Evolutionary conservation across 2,113 vertebrate species (phyloP).

Genomic region (Puma concolor): DNA sequence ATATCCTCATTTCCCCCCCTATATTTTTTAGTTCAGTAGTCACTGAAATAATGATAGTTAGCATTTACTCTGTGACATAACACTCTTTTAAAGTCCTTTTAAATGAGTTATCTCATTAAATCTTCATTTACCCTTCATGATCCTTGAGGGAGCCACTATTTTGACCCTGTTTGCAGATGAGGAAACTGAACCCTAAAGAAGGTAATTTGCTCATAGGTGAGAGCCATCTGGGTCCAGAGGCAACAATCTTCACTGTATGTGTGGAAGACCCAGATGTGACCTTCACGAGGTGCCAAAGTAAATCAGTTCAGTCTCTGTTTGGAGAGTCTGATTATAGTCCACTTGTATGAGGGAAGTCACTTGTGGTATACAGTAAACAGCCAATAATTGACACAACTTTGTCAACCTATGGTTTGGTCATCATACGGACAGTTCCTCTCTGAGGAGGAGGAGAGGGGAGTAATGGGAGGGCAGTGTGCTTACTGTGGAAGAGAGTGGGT

Average conservation of each 20-base stretch:
- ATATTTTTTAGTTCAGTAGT: not conserved
- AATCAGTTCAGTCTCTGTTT: not conserved
- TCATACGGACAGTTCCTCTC: not conserved
- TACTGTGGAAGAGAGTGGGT: not conserved
- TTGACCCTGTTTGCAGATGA: not conserved
- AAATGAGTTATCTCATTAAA: not conserved
- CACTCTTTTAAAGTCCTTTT: not conserved
- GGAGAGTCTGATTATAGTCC: not conserved
- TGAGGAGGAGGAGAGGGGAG: not conserved
- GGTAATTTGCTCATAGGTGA: not conserved
- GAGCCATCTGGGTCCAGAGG: not conserved
- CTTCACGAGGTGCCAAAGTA: not conserved
- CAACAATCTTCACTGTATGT: fast-evolving
- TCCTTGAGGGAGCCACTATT: not conserved
- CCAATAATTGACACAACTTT: not conserved
- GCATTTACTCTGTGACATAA: not conserved
- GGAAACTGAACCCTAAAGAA: not conserved
- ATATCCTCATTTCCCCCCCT: not conserved
- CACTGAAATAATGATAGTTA: not conserved
- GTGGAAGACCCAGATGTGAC: not conserved
- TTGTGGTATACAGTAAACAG: not conserved
- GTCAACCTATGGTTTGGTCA: not conserved
- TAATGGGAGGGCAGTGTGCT: not conserved
- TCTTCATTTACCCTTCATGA: not conserved
- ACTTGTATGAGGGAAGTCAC: not conserved